Evolutionary conservation across 2,888 invertebrate genomes (phyloP).

Genomic region (Operophtera brumata): DNA sequence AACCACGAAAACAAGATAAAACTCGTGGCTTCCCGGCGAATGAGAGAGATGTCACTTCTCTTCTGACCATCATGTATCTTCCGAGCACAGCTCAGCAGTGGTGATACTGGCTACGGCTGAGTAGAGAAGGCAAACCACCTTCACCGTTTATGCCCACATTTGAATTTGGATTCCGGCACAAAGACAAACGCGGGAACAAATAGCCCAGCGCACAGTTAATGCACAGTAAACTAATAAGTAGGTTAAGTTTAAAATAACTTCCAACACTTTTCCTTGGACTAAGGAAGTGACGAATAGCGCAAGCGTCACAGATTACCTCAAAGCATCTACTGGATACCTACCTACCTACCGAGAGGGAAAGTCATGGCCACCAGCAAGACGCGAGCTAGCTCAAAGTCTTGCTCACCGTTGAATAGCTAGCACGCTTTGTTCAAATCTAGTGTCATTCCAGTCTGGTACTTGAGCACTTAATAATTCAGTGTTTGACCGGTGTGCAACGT

Average conservation of each 20-base stretch:
- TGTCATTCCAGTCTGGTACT: not conserved
- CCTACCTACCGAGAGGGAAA: conserved; percentile 50
- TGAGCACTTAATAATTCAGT: conserved; percentile 4
- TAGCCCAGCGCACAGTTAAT: too few relatives aligned
- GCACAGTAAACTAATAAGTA: not conserved
- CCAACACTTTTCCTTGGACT: conserved; percentile 27
- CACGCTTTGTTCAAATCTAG: conserved; percentile 24
- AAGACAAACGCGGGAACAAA: too few relatives aligned
- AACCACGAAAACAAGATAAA: too few relatives aligned
- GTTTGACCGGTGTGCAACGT: not conserved
- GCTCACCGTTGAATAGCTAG: conserved; percentile 27
- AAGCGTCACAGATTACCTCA: conserved; percentile 30
- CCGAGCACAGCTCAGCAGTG: too few relatives aligned
- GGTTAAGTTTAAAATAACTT: conserved; percentile 5
- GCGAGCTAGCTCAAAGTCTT: conserved; percentile 25
- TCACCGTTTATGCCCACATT: too few relatives aligned
- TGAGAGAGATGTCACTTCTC: too few relatives aligned
- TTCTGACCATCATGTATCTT: too few relatives aligned
- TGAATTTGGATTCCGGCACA: too few relatives aligned
- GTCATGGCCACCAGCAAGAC: conserved; percentile 62
- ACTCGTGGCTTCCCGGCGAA: too few relatives aligned
- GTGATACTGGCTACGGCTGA: too few relatives aligned
- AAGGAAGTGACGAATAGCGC: conserved; percentile 47
- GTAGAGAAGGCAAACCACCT: too few relatives aligned
- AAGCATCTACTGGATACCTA: too few relatives aligned